Evolutionary conservation across 2,797 vertebrate genomes (phyloP), one percentile per base, ranked within the genome.

Genomic region (Pantherophis alleghaniensis): DNA sequence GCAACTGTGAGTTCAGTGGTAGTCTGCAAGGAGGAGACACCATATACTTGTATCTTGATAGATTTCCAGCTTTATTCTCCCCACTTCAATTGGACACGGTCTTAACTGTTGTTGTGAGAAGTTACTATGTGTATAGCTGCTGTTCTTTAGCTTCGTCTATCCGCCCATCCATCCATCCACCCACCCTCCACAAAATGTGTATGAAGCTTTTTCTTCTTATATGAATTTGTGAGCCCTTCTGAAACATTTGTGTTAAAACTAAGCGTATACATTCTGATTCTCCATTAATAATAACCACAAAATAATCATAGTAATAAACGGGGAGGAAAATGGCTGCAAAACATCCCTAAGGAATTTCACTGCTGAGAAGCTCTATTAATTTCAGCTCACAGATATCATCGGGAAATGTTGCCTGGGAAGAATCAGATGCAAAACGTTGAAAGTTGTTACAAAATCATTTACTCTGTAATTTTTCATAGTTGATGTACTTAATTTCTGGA

Each of bases 1-100:
- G 95, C 94, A 95, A 94, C 90, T 61, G 55, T 96, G 94, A 95
- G 96, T 96, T 96, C 94, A 94, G 95, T 95, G 93, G 94, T 90
- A 91, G 93, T 94, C 96, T 63, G 86, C 0, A 0, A 95, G 93
- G 26, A 90, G 94, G 91, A 95, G 95, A 95, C 7, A 3, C 20
- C 94, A 87, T 91, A 93, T 94, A 91, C 94, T 94, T 95, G 95
- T 94, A 93, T 93, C 94, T 94, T 96, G 96, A 96, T 96, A 92
- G 28, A 7, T 5, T 90, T 96, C 96, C 96, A 97, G 92, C 60
- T 95, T 42, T 13, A 95, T 91, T 89, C 32, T 0, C 86, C 87
- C 91, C 87, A 56, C 79, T 94, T 93, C 88, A 60, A 60, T 91
- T 93, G 94, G 88, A 94, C 93, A 92, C 93, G 94, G 95, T 91